Evolutionary conservation across 2,888 invertebrate species (phyloP).

Genomic region (Stenichneumon culpator): DNA sequence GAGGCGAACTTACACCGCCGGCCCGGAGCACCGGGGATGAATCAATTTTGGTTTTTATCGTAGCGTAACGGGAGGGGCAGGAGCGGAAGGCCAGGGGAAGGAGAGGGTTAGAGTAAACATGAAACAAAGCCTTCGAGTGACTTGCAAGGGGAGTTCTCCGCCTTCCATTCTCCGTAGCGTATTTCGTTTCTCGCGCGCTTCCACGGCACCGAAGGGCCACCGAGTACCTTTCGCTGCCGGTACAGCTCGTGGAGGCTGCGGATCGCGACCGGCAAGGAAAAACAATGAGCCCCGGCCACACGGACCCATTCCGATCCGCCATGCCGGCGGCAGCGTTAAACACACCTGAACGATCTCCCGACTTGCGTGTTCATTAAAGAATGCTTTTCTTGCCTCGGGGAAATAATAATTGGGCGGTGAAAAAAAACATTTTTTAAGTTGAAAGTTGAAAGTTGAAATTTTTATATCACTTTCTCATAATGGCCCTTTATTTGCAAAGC

Average conservation of each 20-base stretch:
- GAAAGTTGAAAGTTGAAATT: too few relatives aligned
- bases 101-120: conserved; percentile 79
- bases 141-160: conserved; percentile 74
- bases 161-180: conserved; percentile 9
- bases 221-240: conserved; percentile 23
- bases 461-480: too few relatives aligned
- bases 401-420: conserved; percentile 44
- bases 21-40: conserved; percentile 75
- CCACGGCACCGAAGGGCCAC: conserved; percentile 59
- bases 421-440: too few relatives aligned
- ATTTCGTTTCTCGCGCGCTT: conserved; percentile 73
- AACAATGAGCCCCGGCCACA: conserved; percentile 75
- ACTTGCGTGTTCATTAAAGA: conserved; percentile 51
- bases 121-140: conserved; percentile 79
- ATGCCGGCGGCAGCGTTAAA: conserved; percentile 72
- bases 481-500: too few relatives aligned
- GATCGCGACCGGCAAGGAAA: conserved; percentile 72
- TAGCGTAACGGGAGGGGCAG: conserved; percentile 54
- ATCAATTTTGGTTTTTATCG: conserved; percentile 83
- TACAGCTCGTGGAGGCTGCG: conserved; percentile 64
- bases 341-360: conserved; percentile 33
- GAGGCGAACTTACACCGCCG: conserved; percentile 46
- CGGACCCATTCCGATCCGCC: conserved; percentile 77
- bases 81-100: conserved; percentile 30
- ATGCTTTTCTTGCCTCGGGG: conserved; percentile 39